Percentiles rank a stretch among this genome's conserved stretches.
These are phyloP conservation scores for Podiceps cristatus DNA, from an alignment of 2,113 vertebrate species.

Conservation along the genomic window DNA sequence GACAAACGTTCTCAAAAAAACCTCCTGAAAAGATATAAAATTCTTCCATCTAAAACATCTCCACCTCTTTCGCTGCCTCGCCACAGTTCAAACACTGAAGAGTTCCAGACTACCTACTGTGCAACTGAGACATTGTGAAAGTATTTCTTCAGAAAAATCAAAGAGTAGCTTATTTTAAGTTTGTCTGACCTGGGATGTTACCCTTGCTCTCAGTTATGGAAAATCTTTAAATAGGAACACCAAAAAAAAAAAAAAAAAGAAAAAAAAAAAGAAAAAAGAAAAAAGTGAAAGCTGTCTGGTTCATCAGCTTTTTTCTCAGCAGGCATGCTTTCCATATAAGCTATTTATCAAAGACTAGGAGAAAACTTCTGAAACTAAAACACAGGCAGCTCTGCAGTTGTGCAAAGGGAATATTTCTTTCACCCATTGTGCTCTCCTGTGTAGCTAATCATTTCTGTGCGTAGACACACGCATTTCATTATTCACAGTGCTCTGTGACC, in stretches of 20 bases:
- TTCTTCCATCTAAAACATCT: background rate
- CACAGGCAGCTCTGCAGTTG: background rate
- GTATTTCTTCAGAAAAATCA: slow-evolving; percentile 19
- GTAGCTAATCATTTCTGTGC: background rate
- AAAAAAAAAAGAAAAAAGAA: too few species aligned
- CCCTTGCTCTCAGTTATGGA: background rate
- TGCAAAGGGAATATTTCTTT: background rate
- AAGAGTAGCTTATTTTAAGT: background rate
- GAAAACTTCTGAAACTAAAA: background rate
- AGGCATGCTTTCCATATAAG: background rate
- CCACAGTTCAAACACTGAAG: background rate
- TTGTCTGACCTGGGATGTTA: slow-evolving; percentile 11
- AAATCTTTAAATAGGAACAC: slow-evolving; percentile 18
- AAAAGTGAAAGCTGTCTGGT: background rate
- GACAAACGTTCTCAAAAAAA: background rate
- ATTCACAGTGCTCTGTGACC: background rate
- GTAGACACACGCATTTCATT: background rate
- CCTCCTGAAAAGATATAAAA: background rate
- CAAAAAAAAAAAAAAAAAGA: too few species aligned
- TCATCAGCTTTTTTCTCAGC: background rate
- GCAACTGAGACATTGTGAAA: background rate
- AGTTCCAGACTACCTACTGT: background rate
- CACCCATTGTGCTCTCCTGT: background rate
- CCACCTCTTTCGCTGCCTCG: background rate
- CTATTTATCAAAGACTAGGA: background rate